Conservation (phyloP, 2,888 invertebrate species). For the Sarcophaga variegata region DNA sequence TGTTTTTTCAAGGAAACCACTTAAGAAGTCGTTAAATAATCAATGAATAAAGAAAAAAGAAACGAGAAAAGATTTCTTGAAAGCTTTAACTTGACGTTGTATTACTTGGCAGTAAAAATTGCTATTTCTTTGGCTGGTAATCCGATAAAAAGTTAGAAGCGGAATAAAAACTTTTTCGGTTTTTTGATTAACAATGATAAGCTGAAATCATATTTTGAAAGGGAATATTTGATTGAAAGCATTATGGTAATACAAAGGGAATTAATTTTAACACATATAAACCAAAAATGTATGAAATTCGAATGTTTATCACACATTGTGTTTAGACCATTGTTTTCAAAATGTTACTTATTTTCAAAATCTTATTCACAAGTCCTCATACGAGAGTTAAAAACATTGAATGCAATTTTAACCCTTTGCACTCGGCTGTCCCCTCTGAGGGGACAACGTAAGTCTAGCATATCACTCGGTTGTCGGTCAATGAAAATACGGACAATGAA, state of each 20-base stretch:
- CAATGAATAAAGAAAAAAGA: constrained; percentile 75
- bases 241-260: background rate
- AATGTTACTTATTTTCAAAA: too few relatives aligned
- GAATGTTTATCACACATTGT: too few relatives aligned
- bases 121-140: constrained; percentile 21
- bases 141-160: background rate
- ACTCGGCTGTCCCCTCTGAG: too few relatives aligned
- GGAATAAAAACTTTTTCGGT: background rate
- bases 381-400: too few relatives aligned
- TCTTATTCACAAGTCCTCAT: too few relatives aligned
- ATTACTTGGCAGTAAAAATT: constrained; percentile 4
- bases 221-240: background rate
- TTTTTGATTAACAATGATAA: background rate
- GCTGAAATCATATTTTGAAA: background rate
- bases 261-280: background rate
- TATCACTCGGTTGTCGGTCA: too few relatives aligned
- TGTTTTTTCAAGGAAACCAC: constrained; percentile 80
- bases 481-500: too few relatives aligned
- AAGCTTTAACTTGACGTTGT: constrained; percentile 20
- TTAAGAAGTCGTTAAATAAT: constrained; percentile 82
- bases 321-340: too few relatives aligned
- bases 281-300: too few relatives aligned
- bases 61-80: constrained; percentile 39
- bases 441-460: too few relatives aligned
- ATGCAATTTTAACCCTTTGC: too few relatives aligned